These are phyloP conservation scores for Amphiprion ocellaris DNA, from an alignment of 2,113 vertebrate genomes.

Conservation along the genomic window DNA sequence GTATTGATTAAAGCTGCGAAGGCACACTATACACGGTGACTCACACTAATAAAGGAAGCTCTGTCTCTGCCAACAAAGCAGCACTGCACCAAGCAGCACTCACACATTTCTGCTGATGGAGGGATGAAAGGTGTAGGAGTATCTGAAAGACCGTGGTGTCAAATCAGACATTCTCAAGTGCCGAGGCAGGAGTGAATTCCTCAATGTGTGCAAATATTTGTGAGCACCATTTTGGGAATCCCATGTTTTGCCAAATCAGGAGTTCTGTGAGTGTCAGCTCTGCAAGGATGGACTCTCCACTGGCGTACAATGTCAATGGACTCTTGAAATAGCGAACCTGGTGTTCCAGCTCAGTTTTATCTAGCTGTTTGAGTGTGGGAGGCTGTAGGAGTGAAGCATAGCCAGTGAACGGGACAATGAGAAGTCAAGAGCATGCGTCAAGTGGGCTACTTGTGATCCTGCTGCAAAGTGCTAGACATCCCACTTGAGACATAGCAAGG, in stretches of 20 bases:
- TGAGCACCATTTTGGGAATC: conserved; percentile 59
- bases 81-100: conserved; percentile 25
- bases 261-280: conserved; percentile 49
- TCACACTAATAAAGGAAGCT: conserved; percentile 48
- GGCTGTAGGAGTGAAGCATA: conserved; percentile 24
- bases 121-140: conserved; percentile 58
- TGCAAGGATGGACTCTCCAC: conserved; percentile 22
- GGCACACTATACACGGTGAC: neutral
- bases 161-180: conserved; percentile 67
- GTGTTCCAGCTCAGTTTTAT: conserved; percentile 51
- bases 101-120: conserved; percentile 60
- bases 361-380: conserved; percentile 41
- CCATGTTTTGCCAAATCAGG: conserved; percentile 57
- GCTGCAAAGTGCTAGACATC: conserved; percentile 33
- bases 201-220: conserved; percentile 78
- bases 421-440: conserved; percentile 64
- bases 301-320: conserved; percentile 36
- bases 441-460: conserved; percentile 48
- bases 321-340: conserved; percentile 53
- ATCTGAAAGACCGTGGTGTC: conserved; percentile 57
- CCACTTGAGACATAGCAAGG: conserved; percentile 36
- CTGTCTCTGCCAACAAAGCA: conserved; percentile 54
- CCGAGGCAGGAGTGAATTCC: conserved; percentile 62
- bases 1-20: conserved; percentile 41
- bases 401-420: conserved; percentile 44